Conservation (phyloP, 1,140 invertebrate genomes). For the Lutraria rhynchaena region DNA sequence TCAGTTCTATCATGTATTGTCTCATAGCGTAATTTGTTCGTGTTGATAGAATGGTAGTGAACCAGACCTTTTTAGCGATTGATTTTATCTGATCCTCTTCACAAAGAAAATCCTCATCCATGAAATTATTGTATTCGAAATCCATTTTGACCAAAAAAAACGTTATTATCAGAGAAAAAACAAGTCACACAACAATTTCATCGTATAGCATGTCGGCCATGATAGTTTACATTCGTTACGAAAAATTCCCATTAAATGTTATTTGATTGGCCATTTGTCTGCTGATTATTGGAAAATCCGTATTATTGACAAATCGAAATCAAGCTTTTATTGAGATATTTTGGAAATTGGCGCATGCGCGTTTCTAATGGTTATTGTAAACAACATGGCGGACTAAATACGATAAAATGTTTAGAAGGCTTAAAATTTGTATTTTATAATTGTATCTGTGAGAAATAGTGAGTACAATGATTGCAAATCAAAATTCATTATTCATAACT, state of each 20-base stretch:
- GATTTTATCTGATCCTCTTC: slow-evolving; percentile 61
- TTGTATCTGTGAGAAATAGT: too few species aligned
- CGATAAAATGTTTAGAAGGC: too few species aligned
- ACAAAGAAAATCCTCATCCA: slow-evolving; percentile 49
- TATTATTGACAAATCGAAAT: slow-evolving; percentile 30
- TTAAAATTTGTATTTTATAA: too few species aligned
- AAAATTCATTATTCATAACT: too few species aligned
- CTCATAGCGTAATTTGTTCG: too few species aligned
- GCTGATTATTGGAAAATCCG: not conserved
- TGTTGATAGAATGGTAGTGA: too few species aligned
- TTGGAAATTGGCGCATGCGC: slow-evolving; percentile 51
- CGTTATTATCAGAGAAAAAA: not conserved
- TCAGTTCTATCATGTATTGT: too few species aligned
- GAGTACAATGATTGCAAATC: too few species aligned
- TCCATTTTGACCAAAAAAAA: slow-evolving; percentile 8
- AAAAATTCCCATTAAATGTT: not conserved
- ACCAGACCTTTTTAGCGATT: slow-evolving; percentile 63
- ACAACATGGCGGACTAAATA: slow-evolving; percentile 59
- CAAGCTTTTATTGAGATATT: not conserved
- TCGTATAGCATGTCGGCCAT: slow-evolving; percentile 45
- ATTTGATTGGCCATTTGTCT: slow-evolving; percentile 44
- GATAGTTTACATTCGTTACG: slow-evolving; percentile 57
- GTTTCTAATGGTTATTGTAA: slow-evolving; percentile 59
- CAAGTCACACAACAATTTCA: not conserved
- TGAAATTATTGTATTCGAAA: slow-evolving; percentile 29